Evolutionary conservation across 2,797 vertebrate genomes (phyloP), one percentile per base, ranked within the genome.

Genomic region (Cichlasoma orientale): DNA sequence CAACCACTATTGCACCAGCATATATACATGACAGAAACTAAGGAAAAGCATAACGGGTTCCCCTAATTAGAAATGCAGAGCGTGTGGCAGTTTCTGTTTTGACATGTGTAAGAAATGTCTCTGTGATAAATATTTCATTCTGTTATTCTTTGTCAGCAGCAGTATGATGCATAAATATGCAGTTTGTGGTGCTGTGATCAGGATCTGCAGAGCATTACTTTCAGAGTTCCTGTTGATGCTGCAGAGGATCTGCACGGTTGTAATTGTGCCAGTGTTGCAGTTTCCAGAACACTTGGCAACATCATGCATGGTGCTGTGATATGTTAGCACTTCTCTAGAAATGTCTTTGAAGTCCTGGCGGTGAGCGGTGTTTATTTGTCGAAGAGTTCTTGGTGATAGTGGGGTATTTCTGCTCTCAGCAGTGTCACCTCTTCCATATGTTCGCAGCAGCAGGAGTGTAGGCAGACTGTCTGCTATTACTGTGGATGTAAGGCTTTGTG

Each of bases 391-490:
- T n/a, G 31, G 83, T 29, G 78, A 75, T 63, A 56, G 71, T 21
- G 61, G 58, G 75, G 84, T 72, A 50, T 80, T 77, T 85, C 73
- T 79, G 77, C 85, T 83, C 87, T 84, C 89, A 72, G 83, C 86
- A 29, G 85, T 84, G 89, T 90, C 87, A 53, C 77, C 84, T 82
- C 75, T 80, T 87, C 91, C 90, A 86, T 91, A 90, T 92, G 90
- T 74, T 82, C 14, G 3, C 61, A 83, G 84, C 91, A 90, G 89
- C 87, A 75, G 87, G 85, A 69, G 79, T 38, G 82, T 16, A 27
- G 71, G 73, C 83, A 63, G 83, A 29, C 68, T 47, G 68, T 52
- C 81, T 76, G 82, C 56, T 59, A 77, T 44, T 36, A 59, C 78
- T n/a, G 78, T 63, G 75, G 82, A 23, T 74, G 27, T 53, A 3